Conservation (phyloP, 2,113 vertebrate species). For the Atlantisia rogersi region DNA sequence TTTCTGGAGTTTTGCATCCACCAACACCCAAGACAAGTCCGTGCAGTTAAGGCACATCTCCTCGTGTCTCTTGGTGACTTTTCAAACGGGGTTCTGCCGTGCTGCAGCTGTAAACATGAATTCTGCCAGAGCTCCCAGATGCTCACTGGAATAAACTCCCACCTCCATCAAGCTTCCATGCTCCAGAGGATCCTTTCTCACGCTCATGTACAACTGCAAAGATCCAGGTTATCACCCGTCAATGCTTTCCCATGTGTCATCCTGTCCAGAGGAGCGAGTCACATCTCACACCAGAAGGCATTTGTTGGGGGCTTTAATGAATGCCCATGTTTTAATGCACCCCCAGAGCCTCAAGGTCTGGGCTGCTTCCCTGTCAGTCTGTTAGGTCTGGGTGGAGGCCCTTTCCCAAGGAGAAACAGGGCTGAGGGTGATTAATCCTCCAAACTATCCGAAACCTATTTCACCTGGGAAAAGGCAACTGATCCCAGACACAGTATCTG, state of each 20-base stretch:
- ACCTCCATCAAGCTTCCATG: background rate
- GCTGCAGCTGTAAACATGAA: background rate
- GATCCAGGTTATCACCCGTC: background rate
- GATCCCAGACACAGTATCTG: background rate
- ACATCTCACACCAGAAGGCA: background rate
- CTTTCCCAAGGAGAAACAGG: background rate
- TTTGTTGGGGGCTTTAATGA: background rate
- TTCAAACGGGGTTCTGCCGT: background rate
- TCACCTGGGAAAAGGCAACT: background rate
- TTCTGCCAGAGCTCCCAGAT: background rate
- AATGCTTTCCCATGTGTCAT: background rate
- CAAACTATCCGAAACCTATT: background rate
- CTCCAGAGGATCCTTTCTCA: background rate
- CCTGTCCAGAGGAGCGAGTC: background rate
- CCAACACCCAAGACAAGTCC: background rate
- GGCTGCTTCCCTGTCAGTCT: fast-evolving
- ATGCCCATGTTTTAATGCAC: background rate
- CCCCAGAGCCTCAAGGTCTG: background rate
- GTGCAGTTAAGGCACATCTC: fast-evolving
- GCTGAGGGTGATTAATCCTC: background rate
- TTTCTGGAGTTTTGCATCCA: background rate
- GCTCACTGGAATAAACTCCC: background rate
- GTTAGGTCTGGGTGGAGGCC: background rate
- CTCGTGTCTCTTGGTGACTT: background rate
- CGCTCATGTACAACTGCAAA: fast-evolving